Evolutionary conservation across 1,140 invertebrate species (phyloP).

Genomic region (Colletes gigas): DNA sequence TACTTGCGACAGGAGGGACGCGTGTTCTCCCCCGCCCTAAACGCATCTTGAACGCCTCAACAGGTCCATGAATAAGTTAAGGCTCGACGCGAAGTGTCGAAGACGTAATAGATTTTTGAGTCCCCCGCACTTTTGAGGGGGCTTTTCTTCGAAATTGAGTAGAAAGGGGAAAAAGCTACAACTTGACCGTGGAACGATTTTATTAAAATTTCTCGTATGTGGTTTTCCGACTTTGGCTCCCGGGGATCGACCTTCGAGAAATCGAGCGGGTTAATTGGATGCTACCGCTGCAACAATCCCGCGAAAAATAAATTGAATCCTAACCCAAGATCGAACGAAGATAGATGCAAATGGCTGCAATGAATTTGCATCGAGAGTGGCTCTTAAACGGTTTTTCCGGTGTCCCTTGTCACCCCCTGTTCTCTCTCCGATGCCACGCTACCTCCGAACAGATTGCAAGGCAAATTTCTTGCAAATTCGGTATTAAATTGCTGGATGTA

Average conservation of each 20-base stretch:
- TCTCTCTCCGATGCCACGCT: conserved; percentile 21
- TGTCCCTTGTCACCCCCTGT: neutral
- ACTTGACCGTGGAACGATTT: too few species aligned
- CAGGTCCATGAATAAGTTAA: conserved; percentile 82
- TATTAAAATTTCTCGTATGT: too few species aligned
- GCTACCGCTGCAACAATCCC: conserved; percentile 51
- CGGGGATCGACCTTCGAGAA: neutral
- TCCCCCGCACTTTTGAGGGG: conserved; percentile 42
- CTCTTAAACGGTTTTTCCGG: conserved; percentile 74
- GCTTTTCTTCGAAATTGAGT: conserved; percentile 59
- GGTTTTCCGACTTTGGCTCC: too few species aligned
- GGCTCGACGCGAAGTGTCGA: conserved; percentile 63
- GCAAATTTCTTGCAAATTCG: conserved; percentile 72
- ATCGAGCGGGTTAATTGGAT: neutral
- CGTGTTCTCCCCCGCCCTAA: conserved; percentile 71
- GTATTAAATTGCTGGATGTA: conserved; percentile 68
- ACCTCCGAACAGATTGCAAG: conserved; percentile 70
- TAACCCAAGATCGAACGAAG: conserved; percentile 50
- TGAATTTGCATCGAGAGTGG: conserved; percentile 81
- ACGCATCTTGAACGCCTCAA: conserved; percentile 80
- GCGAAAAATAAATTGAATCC: conserved; percentile 68
- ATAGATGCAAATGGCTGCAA: conserved; percentile 61
- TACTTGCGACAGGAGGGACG: conserved; percentile 61
- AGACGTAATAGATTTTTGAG: conserved; percentile 73
- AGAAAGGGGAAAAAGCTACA: conserved; percentile 1